phyloP scores from a whole-genome alignment of 2,113 vertebrate genomes.

The Sphaerodactylus townsendi region DNA sequence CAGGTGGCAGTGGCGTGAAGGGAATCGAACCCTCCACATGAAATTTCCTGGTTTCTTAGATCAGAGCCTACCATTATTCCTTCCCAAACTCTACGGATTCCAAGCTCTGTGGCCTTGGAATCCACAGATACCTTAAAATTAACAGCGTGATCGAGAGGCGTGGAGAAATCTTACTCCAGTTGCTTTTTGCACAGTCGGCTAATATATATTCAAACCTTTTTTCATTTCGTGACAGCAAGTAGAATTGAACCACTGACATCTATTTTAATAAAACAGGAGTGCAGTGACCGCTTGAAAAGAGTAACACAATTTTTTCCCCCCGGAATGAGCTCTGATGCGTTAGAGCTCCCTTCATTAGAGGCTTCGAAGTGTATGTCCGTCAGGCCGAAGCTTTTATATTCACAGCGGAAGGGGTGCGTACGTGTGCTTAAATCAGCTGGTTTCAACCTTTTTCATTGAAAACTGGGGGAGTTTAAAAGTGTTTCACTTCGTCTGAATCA shows the following conservation, averaged over 20 bases:
- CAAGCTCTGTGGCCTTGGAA: not conserved
- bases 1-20: constrained; percentile 71
- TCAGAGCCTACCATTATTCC: rapidly evolving
- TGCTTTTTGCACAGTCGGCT: not conserved
- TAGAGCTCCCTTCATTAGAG: too few species aligned
- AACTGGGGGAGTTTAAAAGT: too few species aligned
- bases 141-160: not conserved
- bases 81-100: too few species aligned
- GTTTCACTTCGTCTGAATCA: too few species aligned
- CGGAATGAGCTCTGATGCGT: too few species aligned
- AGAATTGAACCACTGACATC: not conserved
- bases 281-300: too few species aligned
- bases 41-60: rapidly evolving
- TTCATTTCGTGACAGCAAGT: not conserved
- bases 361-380: too few species aligned
- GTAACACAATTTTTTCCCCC: too few species aligned
- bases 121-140: not conserved
- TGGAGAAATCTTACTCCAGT: not conserved
- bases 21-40: not conserved
- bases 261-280: not conserved
- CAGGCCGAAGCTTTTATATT: too few species aligned
- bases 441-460: too few species aligned
- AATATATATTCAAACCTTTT: not conserved
- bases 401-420: too few species aligned
- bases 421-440: too few species aligned